A percentile compares a stretch with the other conserved stretches of the same genome.
These are phyloP conservation scores for Rhimphoctona megacephalus DNA, from an alignment of 2,888 invertebrate genomes.

Conservation along the genomic window DNA sequence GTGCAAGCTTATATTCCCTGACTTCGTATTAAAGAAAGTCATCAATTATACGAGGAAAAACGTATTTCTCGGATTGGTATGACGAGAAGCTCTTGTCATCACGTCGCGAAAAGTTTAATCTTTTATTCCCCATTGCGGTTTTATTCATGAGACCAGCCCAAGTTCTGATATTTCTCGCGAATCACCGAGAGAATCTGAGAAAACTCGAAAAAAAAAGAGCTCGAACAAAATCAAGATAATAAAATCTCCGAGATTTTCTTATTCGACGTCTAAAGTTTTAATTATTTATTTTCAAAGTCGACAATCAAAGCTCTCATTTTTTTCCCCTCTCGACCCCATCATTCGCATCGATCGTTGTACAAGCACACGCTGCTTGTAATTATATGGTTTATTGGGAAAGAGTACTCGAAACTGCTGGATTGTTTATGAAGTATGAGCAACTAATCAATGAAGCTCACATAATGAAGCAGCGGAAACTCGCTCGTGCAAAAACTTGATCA, in stretches of 20 bases:
- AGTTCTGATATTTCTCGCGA: slow-evolving; percentile 27
- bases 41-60: slow-evolving; percentile 65
- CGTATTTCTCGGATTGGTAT: slow-evolving; percentile 39
- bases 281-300: background rate
- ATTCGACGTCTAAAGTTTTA: background rate
- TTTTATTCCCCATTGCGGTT: slow-evolving; percentile 31
- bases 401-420: background rate
- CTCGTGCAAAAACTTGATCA: background rate
- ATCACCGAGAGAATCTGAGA: background rate
- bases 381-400: background rate
- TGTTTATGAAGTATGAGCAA: background rate
- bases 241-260: background rate
- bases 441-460: background rate
- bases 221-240: background rate
- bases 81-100: slow-evolving; percentile 42
- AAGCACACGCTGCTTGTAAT: background rate
- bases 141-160: slow-evolving; percentile 52
- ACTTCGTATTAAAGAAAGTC: slow-evolving; percentile 60
- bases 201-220: background rate
- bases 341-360: background rate
- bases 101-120: slow-evolving; percentile 46
- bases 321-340: background rate
- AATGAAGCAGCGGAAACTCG: background rate
- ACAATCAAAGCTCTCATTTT: background rate
- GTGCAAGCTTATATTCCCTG: slow-evolving; percentile 44